Base-by-base conservation (phyloP, 1,140 invertebrate species). In the Trichomalopsis sarcophagae region DNA sequence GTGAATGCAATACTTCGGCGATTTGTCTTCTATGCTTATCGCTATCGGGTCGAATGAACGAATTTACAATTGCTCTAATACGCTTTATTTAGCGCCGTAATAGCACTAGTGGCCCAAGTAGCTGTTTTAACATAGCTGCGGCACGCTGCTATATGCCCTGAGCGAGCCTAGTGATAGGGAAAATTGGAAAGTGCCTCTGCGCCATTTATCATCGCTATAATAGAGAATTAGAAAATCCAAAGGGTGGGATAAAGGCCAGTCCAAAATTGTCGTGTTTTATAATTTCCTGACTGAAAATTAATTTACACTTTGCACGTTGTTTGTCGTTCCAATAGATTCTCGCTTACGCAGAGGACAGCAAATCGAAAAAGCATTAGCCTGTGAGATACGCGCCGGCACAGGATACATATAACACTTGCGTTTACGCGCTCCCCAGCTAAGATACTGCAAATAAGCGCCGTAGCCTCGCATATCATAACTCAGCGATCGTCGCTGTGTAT, bases 371-470 rank as follows among this genome's bases (percentile, higher is more conserved):
- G 40, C 47, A 79, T 79, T 84, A 50, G 44, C n/a, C 50, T 14
- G 33, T 84, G 83, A 84, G 68, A 73, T 84, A 84, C 11, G 68
- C 73, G 11, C 36, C 33, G 14, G 17, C 33, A 21, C 81, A 74
- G 78, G 80, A 74, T n/a, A 17, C 80, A 36, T 73, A 33, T 33
- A 36, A 62, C 2, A 36, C 78, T 13, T 69, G 11, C 33, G n/a
- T 36, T 80, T 69, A 9, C 36, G 36, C 21, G 36, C 40, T 47
- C 10, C 17, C 27, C 6, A 62, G 55, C 55, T 69, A 69, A 85
- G 50, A 85, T 81, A 85, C 68, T 85, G 84, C 78, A 81, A 85
- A 81, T 81, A 78, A 68, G 78, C 50, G 27, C 9, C 27, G 47
- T 3, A 81, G 27, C 30, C 47, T 14, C 30, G 27, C 66, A 13